Evolutionary conservation across 2,113 vertebrate genomes (phyloP).

Genomic region (Capreolus pygargus): DNA sequence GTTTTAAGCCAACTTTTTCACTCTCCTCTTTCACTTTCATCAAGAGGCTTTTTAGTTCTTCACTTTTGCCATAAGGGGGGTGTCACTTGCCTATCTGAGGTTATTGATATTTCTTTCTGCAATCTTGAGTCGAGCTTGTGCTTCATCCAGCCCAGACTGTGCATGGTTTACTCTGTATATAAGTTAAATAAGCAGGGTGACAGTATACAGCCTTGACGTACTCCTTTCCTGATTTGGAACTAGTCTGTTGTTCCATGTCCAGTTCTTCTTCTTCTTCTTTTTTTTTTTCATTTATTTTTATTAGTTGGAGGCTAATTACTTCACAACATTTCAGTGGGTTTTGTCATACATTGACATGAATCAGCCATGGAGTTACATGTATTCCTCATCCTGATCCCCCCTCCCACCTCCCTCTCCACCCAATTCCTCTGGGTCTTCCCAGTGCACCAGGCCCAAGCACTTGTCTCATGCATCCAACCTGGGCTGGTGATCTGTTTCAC

Average conservation of each 20-base stretch:
- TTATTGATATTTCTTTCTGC: neutral
- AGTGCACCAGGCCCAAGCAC: too few species aligned
- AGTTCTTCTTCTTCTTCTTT: neutral
- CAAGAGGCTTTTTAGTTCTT: neutral
- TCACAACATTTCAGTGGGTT: too few species aligned
- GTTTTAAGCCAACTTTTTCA: neutral
- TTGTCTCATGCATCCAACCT: too few species aligned
- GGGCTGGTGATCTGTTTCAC: too few species aligned
- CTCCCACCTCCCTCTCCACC: too few species aligned
- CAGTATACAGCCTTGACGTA: neutral
- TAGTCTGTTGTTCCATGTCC: neutral
- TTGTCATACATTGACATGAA: too few species aligned
- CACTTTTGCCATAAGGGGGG: neutral
- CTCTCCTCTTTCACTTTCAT: neutral
- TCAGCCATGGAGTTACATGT: too few species aligned
- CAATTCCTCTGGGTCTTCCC: too few species aligned
- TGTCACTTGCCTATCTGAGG: neutral
- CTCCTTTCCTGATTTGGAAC: neutral
- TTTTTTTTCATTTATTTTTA: too few species aligned
- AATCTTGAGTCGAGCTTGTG: neutral
- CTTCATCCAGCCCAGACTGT: neutral
- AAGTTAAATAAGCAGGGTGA: neutral
- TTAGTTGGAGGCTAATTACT: too few species aligned
- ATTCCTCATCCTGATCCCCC: too few species aligned
- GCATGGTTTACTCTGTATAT: neutral